These are phyloP conservation scores for Centropus unirufus DNA, from an alignment of 2,113 vertebrate genomes.

Conservation along the genomic window DNA sequence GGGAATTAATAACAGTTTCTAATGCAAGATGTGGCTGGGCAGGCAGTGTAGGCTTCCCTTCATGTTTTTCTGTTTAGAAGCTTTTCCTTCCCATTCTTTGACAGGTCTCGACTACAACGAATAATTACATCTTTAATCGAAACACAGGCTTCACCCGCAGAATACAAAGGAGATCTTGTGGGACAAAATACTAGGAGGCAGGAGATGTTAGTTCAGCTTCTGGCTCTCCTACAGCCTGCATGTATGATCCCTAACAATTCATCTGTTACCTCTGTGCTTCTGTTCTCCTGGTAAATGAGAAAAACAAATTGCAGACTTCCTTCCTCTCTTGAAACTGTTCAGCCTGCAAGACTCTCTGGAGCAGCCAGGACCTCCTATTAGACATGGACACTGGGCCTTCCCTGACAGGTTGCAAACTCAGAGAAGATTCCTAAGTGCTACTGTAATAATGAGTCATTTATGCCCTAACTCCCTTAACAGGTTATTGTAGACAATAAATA, in stretches of 20 bases:
- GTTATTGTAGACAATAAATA: constrained; percentile 42
- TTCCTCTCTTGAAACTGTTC: not conserved
- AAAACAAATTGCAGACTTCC: constrained; percentile 54
- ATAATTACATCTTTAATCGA: constrained; percentile 16
- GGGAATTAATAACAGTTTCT: not conserved
- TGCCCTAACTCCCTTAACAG: not conserved
- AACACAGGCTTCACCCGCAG: not conserved
- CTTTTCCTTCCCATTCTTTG: not conserved
- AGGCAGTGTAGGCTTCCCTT: not conserved
- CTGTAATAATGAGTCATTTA: constrained; percentile 4
- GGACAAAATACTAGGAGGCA: not conserved
- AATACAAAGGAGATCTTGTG: not conserved
- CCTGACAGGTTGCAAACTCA: constrained; percentile 9
- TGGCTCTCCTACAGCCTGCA: not conserved
- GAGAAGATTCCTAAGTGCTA: constrained; percentile 37
- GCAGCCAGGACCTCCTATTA: not conserved
- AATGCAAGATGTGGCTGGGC: not conserved
- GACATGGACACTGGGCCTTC: not conserved
- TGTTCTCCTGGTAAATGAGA: constrained; percentile 47
- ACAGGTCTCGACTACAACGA: not conserved
- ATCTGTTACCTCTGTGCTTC: constrained; percentile 23
- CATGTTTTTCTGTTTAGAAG: not conserved
- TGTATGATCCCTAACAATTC: not conserved
- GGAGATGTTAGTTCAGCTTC: not conserved
- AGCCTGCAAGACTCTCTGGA: not conserved